These are phyloP conservation scores for Eolophus roseicapilla DNA, from an alignment of 2,113 vertebrate genomes.

Conservation along the genomic window DNA sequence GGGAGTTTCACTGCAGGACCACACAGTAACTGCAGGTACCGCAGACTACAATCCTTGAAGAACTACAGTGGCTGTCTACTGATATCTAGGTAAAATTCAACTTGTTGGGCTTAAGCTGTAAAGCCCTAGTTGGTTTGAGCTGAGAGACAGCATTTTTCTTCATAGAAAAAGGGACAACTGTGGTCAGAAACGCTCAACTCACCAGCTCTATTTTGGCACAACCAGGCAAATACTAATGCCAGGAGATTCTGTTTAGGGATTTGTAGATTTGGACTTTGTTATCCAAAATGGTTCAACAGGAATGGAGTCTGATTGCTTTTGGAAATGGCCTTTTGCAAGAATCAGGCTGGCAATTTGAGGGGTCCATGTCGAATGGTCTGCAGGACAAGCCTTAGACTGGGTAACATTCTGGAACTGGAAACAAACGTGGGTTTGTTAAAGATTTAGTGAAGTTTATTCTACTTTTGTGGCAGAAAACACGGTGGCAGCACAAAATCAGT, in stretches of 20 bases:
- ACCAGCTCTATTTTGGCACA: neutral
- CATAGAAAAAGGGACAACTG: neutral
- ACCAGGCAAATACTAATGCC: neutral
- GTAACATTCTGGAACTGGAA: neutral
- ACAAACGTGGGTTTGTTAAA: neutral
- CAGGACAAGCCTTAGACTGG: neutral
- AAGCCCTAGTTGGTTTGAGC: neutral
- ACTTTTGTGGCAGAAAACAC: neutral
- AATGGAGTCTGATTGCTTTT: neutral
- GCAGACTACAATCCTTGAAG: neutral
- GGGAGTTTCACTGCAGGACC: neutral
- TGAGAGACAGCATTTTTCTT: neutral
- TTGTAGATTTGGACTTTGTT: neutral
- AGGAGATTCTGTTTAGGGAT: neutral
- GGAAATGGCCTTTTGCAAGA: neutral
- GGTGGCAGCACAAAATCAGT: neutral
- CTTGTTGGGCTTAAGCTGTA: neutral
- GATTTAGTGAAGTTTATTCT: neutral
- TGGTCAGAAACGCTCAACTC: neutral
- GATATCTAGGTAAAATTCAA: neutral
- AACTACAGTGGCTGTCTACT: neutral
- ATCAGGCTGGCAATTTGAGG: neutral
- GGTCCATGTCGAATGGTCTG: neutral
- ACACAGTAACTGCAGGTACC: neutral
- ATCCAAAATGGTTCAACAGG: neutral